Evolutionary conservation across 2,797 vertebrate genomes (phyloP), one percentile per base, ranked within the genome.

Genomic region (Pachyuromys duprasi): DNA sequence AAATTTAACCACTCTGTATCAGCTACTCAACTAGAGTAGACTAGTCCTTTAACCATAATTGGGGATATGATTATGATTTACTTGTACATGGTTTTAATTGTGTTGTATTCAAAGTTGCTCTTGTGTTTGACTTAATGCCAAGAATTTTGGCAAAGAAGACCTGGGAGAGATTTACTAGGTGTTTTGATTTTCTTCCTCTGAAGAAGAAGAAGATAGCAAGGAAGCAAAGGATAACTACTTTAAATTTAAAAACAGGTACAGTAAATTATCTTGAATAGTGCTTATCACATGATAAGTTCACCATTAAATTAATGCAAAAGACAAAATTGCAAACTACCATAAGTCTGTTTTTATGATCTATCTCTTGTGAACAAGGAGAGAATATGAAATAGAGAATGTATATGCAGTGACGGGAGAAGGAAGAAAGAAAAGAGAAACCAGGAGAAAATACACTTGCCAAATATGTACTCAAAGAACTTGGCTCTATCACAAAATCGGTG

Each of bases 141-240:
- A 49, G 9, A 90, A 90, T 13, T 72, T 86, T 36, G 60, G 9
- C 6, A 86, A 92, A 82, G 28, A 87, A 93, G 24, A 74, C 83
- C 39, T 67, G n/a, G 14, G 20, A 17, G 42, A 49, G 33, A 62
- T 93, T 90, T 90, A 33, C 63, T 88, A 39, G 3, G 82, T 86
- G 22, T 20, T 86, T 89, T 92, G 63, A 62, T 63, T 67, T n/a
- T 15, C 22, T 83, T 92, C 33, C 20, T 90, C 17, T 90, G 70
- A 95, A 63, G 86, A 93, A 95, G 36, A 15, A 93, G 57, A 89
- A 93, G 89, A 80, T 17, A 70, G 76, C 20, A 70, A 24, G 57
- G 20, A 70, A 17, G 24, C 65, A 33, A 88, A 65, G 3, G 33
- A 49, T 67, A 92, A 55, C 8, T 62, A 5, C 18, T 94, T 87